Conservation (phyloP, 1,140 invertebrate genomes). For the Leptopilina clavipes region DNA sequence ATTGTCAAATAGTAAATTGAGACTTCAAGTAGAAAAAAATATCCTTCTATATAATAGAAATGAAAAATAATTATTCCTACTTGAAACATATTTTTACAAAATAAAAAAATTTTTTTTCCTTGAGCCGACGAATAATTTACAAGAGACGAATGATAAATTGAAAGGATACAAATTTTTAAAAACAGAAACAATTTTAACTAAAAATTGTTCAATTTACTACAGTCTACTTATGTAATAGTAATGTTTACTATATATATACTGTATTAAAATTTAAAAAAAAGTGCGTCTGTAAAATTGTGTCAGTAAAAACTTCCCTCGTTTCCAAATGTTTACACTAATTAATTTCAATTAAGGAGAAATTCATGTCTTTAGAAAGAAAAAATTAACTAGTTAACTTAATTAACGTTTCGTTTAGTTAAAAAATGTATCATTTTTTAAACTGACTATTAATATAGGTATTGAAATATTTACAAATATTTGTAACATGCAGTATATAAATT, state of each 20-base stretch:
- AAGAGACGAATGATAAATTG: not conserved
- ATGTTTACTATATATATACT: not conserved
- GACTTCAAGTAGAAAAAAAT: not conserved
- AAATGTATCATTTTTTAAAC: not conserved
- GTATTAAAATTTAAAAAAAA: conserved; percentile 19
- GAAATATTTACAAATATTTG: conserved; percentile 24
- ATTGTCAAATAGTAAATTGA: not conserved
- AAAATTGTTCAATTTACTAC: not conserved
- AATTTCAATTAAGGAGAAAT: not conserved
- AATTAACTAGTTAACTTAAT: not conserved
- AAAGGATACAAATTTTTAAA: not conserved
- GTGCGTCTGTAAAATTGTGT: conserved; percentile 32
- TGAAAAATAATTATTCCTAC: not conserved
- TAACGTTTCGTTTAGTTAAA: no score
- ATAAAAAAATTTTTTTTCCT: not conserved
- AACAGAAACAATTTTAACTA: not conserved
- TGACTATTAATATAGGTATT: conserved; percentile 6
- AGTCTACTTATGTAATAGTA: no score
- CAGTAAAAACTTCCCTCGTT: not conserved
- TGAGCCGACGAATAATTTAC: conserved; percentile 1
- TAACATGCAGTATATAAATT: conserved; percentile 12
- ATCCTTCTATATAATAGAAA: not conserved
- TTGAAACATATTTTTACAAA: not conserved
- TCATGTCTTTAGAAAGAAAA: not conserved
- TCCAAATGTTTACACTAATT: conserved; percentile 17